Conservation (phyloP, 2,113 vertebrate species). For the Serinus canaria region DNA sequence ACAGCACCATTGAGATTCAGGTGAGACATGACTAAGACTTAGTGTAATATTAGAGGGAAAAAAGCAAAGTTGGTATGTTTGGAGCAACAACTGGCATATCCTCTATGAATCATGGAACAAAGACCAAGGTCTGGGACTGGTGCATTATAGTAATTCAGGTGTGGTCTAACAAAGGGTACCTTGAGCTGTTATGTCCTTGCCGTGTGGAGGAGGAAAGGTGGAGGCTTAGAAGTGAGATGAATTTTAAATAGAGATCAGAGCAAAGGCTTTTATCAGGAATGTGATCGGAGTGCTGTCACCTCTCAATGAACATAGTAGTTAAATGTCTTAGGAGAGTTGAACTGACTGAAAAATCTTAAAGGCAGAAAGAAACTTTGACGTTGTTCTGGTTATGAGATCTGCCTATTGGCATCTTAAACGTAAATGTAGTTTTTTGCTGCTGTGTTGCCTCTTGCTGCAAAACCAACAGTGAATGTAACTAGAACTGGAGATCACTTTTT, state of each 20-base stretch:
- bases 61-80: not conserved
- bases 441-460: not conserved
- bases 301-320: not conserved
- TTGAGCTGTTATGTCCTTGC: not conserved
- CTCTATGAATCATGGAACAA: rapidly evolving
- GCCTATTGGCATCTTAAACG: not conserved
- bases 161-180: not conserved
- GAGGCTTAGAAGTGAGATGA: not conserved
- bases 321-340: not conserved
- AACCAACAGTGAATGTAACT: not conserved
- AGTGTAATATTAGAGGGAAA: not conserved
- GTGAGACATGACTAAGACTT: not conserved
- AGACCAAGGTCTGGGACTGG: not conserved
- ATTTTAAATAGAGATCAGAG: not conserved
- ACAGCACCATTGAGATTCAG: rapidly evolving
- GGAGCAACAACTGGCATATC: not conserved
- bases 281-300: not conserved
- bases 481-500: not conserved
- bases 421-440: not conserved
- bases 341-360: not conserved
- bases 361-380: not conserved
- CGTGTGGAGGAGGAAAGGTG: not conserved
- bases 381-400: not conserved
- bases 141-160: not conserved
- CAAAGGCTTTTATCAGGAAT: not conserved